Conservation (phyloP, 2,797 vertebrate genomes). For the Enteromius anoplus region DNA sequence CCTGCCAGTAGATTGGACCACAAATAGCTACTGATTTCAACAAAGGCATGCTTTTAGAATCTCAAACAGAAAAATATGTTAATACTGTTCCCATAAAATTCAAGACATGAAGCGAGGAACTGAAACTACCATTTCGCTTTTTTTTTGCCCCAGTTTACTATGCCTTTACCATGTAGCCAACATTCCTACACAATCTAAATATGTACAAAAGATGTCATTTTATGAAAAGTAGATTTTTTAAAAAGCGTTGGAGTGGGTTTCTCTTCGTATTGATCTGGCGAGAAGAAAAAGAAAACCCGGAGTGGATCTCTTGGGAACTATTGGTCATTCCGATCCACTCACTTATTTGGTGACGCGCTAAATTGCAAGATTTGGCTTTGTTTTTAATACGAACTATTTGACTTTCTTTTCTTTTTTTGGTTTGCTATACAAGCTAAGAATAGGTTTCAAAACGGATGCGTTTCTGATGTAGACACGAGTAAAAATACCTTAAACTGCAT, state of each 20-base stretch:
- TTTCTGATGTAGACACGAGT: not conserved
- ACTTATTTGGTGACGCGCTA: not conserved
- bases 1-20: not conserved
- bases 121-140: not conserved
- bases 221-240: not conserved
- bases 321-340: not conserved
- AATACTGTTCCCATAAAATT: not conserved
- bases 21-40: slow-evolving; percentile 27
- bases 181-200: not conserved
- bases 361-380: not conserved
- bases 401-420: not conserved
- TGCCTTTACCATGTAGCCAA: not conserved
- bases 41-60: slow-evolving; percentile 24
- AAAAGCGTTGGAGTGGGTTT: not conserved
- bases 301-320: not conserved
- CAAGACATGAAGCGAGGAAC: not conserved
- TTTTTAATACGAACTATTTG: not conserved
- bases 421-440: not conserved
- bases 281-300: not conserved
- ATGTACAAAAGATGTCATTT: not conserved
- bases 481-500: slow-evolving; percentile 1
- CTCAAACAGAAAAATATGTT: not conserved
- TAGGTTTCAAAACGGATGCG: not conserved
- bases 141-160: not conserved
- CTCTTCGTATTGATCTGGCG: not conserved